Evolutionary conservation across 2,888 invertebrate genomes (phyloP), one percentile per base, ranked within the genome.

Genomic region (Caenorhabditis uteleia): DNA sequence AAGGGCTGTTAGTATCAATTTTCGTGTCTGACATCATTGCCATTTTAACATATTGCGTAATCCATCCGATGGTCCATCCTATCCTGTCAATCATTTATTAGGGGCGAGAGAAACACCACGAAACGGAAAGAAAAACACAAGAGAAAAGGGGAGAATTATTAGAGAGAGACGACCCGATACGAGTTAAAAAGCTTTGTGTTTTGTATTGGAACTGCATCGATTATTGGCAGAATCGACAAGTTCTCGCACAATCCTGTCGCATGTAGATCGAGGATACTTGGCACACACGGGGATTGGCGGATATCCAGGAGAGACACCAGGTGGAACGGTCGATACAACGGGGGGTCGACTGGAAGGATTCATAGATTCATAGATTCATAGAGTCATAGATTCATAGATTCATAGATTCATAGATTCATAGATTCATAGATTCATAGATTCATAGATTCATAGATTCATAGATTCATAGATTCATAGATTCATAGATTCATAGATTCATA

Each of bases 191-290:
- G 23, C 33, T 3, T 16, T n/a, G 23, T 33, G 20, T 53, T 53
- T 20, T n/a, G n/a, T n/a, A n/a, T n/a, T n/a, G n/a, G 40, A 46
- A 43, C 33, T 42, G 14, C 34, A 44, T 10, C 27, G 10, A 40
- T 39, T 20, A 56, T 4, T 42, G 49, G 26, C 81, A 82, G 70
- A 76, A 82, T 10, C 77, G 60, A 47, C 81, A 81, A 7, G 77
- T 67, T 45, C 71, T 57, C 8, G 75, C 74, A 54, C 82, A 82
- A 54, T 82, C 80, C 7, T 76, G 68, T 16, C 75, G 62, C 82
- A 82, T 82, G 70, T 79, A 82, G 48, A 82, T 77, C 21, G 79
- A 74, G 3, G 82, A 82, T 3, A 74, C 70, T 33, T 57, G 53
- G 50, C 82, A 82, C 27, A 82, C 75, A 29, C 59, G 42, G 2